These are phyloP conservation scores for Aptenodytes patagonicus DNA, from an alignment of 2,113 vertebrate species.

Conservation along the genomic window DNA sequence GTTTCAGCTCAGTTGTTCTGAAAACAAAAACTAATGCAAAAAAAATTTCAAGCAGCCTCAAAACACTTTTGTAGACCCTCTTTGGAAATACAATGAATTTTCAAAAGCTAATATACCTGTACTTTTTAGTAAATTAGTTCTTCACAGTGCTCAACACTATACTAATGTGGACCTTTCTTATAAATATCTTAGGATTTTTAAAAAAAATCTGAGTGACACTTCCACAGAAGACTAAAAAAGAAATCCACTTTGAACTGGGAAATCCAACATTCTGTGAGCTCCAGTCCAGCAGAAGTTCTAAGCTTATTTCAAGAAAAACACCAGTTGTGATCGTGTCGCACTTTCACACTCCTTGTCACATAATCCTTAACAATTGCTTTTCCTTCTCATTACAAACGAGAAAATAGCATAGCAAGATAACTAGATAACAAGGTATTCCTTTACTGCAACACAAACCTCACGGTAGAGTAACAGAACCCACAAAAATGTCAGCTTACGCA, in stretches of 20 bases:
- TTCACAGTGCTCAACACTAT: background rate
- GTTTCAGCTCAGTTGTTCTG: background rate
- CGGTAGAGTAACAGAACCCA: background rate
- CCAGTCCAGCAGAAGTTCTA: background rate
- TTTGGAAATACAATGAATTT: background rate
- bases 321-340: background rate
- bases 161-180: background rate
- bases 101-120: background rate
- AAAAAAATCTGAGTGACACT: background rate
- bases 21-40: background rate
- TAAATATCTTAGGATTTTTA: background rate
- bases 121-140: background rate
- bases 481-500: background rate
- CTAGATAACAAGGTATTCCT: background rate
- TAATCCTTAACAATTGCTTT: slow-evolving; percentile 69
- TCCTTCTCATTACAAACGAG: slow-evolving; percentile 44
- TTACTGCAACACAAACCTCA: background rate
- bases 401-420: slow-evolving; percentile 70
- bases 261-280: background rate
- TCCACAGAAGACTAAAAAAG: background rate
- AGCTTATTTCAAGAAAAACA: background rate
- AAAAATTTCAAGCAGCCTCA: background rate
- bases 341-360: background rate
- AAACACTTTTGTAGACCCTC: background rate
- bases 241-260: background rate